Percentiles rank a stretch among this genome's conserved stretches.
phyloP scores from a whole-genome alignment of 1,140 invertebrate species.

The Potamilus streckersoni region DNA sequence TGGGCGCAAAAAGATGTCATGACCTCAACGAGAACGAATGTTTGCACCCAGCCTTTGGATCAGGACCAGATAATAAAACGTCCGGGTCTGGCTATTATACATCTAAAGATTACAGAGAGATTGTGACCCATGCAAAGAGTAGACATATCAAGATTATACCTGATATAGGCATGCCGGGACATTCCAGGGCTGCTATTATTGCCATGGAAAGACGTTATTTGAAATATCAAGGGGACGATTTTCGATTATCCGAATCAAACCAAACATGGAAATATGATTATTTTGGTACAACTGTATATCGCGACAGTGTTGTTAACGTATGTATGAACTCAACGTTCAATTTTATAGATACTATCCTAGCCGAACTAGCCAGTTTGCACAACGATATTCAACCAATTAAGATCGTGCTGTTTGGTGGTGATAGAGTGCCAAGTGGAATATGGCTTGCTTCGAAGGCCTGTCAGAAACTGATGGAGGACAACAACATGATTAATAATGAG shows the following conservation, averaged over 20 bases:
- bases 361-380: background rate
- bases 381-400: background rate
- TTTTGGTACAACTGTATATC: constrained; percentile 47
- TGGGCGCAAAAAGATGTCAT: too few species aligned
- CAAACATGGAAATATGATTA: constrained; percentile 44
- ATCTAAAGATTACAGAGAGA: constrained; percentile 48
- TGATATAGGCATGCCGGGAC: constrained; percentile 61
- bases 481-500: constrained; percentile 28
- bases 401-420: background rate
- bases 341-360: constrained; percentile 35
- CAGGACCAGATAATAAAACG: constrained; percentile 35
- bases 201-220: constrained; percentile 47
- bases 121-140: constrained; percentile 46
- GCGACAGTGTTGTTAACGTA: constrained; percentile 58
- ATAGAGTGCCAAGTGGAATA: background rate
- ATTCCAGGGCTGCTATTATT: constrained; percentile 56
- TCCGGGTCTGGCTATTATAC: constrained; percentile 56
- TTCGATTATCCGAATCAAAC: constrained; percentile 43
- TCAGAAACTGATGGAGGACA: background rate
- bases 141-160: constrained; percentile 56
- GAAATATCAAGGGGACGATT: constrained; percentile 22
- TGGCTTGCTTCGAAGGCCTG: background rate
- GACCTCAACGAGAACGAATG: constrained; percentile 20
- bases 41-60: constrained; percentile 51
- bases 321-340: constrained; percentile 54